These are phyloP conservation scores for Sclerurus mexicanus DNA, from an alignment of 2,113 vertebrate genomes.

Conservation along the genomic window DNA sequence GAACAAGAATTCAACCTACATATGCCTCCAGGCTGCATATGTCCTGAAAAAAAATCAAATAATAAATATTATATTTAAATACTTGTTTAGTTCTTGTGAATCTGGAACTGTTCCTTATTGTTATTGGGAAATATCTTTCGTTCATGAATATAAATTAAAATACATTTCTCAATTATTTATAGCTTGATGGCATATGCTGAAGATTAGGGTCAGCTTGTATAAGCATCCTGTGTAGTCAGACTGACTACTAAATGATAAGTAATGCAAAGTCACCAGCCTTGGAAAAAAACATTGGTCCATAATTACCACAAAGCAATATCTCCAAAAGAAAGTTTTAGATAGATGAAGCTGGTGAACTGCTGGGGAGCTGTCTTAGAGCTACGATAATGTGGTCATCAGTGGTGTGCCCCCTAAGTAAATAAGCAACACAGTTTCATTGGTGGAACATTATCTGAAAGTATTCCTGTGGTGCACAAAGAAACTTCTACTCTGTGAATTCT, in stretches of 20 bases:
- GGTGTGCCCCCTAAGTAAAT: not conserved
- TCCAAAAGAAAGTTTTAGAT: not conserved
- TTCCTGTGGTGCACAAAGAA: not conserved
- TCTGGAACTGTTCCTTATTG: not conserved
- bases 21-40: not conserved
- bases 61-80: not conserved
- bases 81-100: not conserved
- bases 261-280: not conserved
- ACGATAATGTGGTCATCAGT: not conserved
- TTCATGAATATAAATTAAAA: not conserved
- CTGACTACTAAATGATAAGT: not conserved
- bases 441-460: not conserved
- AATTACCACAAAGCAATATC: not conserved
- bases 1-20: not conserved
- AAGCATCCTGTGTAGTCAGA: not conserved
- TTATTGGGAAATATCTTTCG: not conserved
- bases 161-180: not conserved
- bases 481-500: not conserved
- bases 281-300: not conserved
- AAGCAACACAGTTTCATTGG: not conserved
- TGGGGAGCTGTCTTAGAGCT: not conserved
- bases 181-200: not conserved
- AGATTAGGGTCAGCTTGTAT: not conserved
- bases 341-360: not conserved
- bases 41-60: not conserved